phyloP scores from a whole-genome alignment of 2,797 vertebrate genomes.

The Pterois miles region DNA sequence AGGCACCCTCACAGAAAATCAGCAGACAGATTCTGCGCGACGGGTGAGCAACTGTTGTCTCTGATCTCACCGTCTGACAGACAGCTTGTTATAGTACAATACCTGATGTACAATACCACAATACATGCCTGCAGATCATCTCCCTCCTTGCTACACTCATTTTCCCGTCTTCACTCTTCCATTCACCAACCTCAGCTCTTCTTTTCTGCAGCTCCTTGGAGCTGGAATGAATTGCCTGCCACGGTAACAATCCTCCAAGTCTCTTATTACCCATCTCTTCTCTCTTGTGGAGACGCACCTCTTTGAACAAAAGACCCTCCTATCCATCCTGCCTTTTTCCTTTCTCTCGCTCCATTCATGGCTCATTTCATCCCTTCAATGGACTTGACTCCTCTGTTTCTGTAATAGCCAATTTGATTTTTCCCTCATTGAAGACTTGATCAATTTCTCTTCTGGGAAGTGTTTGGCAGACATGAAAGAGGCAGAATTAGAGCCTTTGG shows the following conservation, averaged over 20 bases:
- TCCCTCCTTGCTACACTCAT: constrained; percentile 46
- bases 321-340: constrained; percentile 64
- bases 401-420: constrained; percentile 82
- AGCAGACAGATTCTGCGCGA: constrained; percentile 38
- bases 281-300: constrained; percentile 66
- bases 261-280: constrained; percentile 76
- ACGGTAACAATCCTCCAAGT: constrained; percentile 75
- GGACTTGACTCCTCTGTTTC: constrained; percentile 74
- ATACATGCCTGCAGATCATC: constrained; percentile 63
- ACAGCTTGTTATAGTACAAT: constrained; percentile 72
- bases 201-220: constrained; percentile 62
- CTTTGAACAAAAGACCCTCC: constrained; percentile 67
- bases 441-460: constrained; percentile 75
- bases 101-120: constrained; percentile 63
- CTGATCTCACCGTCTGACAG: constrained; percentile 67
- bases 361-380: constrained; percentile 79
- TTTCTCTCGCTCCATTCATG: constrained; percentile 72
- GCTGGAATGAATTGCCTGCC: constrained; percentile 78
- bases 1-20: constrained; percentile 30
- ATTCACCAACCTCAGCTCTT: constrained; percentile 63
- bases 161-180: constrained; percentile 60
- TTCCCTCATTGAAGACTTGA: constrained; percentile 79
- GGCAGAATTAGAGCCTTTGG: constrained; percentile 57
- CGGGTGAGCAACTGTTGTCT: constrained; percentile 54
- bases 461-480: constrained; percentile 68